Evolutionary conservation across 2,888 invertebrate genomes (phyloP).

Genomic region (Harpagoxenus sublaevis): DNA sequence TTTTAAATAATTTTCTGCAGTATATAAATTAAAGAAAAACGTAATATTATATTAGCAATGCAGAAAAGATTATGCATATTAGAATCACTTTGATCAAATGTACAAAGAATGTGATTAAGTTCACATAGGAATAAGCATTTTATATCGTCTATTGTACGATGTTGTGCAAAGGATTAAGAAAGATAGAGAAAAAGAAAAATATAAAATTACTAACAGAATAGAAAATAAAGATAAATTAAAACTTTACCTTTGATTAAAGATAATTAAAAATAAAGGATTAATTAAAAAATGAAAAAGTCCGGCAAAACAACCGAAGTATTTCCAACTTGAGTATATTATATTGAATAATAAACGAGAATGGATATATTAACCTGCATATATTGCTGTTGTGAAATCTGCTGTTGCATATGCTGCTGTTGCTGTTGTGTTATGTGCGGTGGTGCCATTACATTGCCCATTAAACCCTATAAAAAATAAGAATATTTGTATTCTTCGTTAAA

Average conservation of each 20-base stretch:
- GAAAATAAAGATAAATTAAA: neutral
- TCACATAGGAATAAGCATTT: neutral
- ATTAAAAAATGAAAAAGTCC: neutral
- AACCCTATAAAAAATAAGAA: constrained; percentile 74
- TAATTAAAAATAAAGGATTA: neutral
- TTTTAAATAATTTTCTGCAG: neutral
- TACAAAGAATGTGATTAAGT: neutral
- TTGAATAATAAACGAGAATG: constrained; percentile 3
- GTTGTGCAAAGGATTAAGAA: neutral
- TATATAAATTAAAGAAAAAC: neutral
- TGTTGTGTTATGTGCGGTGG: constrained; percentile 83
- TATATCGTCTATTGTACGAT: too few species aligned
- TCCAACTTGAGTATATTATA: neutral
- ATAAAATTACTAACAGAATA: neutral
- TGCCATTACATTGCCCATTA: constrained; percentile 84
- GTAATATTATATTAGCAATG: neutral
- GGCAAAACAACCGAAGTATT: neutral
- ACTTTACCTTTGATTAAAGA: neutral
- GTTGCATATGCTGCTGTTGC: constrained; percentile 82
- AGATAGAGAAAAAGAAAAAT: neutral
- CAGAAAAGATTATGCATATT: neutral
- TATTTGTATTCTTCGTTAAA: neutral
- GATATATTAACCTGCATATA: constrained; percentile 85
- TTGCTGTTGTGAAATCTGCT: constrained; percentile 84
- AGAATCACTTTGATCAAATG: neutral